Base-by-base conservation (phyloP, 2,113 vertebrate species). In the Myodes glareolus region DNA sequence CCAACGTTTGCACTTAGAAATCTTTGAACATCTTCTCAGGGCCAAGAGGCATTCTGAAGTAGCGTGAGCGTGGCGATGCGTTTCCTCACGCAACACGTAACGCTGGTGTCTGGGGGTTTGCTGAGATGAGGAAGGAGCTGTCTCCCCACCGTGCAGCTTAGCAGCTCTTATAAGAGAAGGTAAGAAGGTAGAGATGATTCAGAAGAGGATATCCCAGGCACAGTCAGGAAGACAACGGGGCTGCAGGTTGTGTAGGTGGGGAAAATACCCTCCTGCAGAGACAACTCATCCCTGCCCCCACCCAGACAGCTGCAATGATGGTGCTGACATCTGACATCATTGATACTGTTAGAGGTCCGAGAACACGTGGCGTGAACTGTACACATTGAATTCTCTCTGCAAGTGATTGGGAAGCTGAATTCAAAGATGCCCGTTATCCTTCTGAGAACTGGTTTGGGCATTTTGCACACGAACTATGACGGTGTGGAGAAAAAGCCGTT, bases 1-100 rank as follows among this genome's bases (percentile, higher is more conserved):
- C 86, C 77, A 91, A 63, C 91, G 73, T 85, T 80, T 61, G 85
- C 13, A 45, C 80, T 94, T 85, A 92, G 65, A 95, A 90, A 85
- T 47, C n/a, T 27, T 68, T 45, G 7, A 31, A n/a, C 63, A 50
- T 82, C 63, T 96, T 31, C 63, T 72, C 13, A 17, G n/a, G 58
- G 42, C 33, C 61, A 58, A 50, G 4, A 80, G 21, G 23, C 11
- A 39, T 70, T n/a, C 25, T 47, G 39, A 73, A 85, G 14, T 72
- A 65, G 61, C 7, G 7, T 52, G 50, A 52, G 0, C 29, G 14
- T 23, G 65, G 33, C 0, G 16, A n/a, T 4, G 21, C 2, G 4
- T 73, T 72, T 87, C 65, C 52, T 92, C 68, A 63, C 68, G 55
- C n/a, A 86, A n/a, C 55, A 45, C 33, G 31, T 31, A 55, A 45